These are phyloP conservation scores for Saccostrea glomerata DNA, from an alignment of 1,140 invertebrate genomes.

Conservation along the genomic window DNA sequence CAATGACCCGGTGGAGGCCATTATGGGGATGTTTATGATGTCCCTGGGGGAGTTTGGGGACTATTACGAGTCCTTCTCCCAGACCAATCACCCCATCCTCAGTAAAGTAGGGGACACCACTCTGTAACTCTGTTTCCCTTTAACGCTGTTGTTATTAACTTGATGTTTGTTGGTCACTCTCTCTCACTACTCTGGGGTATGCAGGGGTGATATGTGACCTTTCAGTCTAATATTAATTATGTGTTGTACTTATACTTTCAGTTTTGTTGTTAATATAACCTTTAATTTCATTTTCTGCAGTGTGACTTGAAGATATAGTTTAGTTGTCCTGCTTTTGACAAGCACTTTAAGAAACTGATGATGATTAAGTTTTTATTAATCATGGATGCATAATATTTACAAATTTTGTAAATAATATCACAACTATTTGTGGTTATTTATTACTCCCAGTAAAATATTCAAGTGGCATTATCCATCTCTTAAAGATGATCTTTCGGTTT, in stretches of 20 bases:
- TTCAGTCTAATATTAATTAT: not conserved
- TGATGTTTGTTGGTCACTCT: not conserved
- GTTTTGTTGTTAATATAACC: not conserved
- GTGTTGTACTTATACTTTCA: not conserved
- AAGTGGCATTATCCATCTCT: not conserved
- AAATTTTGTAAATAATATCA: too few relatives aligned
- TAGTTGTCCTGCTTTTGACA: not conserved
- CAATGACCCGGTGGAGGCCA: slow-evolving; percentile 88
- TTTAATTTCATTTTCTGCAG: not conserved
- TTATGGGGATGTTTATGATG: slow-evolving; percentile 99
- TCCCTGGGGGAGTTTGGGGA: slow-evolving; percentile 97
- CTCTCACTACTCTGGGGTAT: not conserved
- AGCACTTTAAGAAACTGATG: not conserved
- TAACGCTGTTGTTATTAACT: slow-evolving; percentile 12
- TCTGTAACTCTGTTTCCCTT: slow-evolving; percentile 1
- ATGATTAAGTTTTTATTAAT: too few relatives aligned
- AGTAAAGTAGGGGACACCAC: slow-evolving; percentile 83
- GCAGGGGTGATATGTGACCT: not conserved
- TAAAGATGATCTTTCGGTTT: not conserved
- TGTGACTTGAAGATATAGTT: not conserved
- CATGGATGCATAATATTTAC: too few relatives aligned
- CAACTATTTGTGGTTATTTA: too few relatives aligned
- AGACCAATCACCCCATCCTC: slow-evolving; percentile 92
- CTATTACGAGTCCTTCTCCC: slow-evolving; percentile 93
- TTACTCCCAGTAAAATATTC: not conserved